A percentile compares a stretch with the other conserved stretches of the same genome.
Conservation (phyloP, 1,140 invertebrate genomes). For the Polyergus mexicanus region DNA sequence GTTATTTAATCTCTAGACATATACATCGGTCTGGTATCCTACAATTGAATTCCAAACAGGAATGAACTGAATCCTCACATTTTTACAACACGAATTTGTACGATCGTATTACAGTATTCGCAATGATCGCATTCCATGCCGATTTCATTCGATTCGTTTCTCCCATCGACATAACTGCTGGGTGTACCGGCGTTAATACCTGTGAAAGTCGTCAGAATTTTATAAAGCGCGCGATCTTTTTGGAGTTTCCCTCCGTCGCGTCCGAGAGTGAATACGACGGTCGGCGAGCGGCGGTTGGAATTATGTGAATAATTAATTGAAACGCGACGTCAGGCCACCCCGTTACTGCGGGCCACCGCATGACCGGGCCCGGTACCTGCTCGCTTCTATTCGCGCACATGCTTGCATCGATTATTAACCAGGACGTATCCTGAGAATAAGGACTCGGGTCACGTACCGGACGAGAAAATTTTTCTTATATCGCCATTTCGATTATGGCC, state of each 20-base stretch:
- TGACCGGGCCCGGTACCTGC: slow-evolving; percentile 81
- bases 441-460: slow-evolving; percentile 17
- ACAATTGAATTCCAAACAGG: background rate
- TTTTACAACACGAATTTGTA: slow-evolving; percentile 5
- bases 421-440: slow-evolving; percentile 16
- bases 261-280: slow-evolving; percentile 64
- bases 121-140: slow-evolving; percentile 23
- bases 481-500: background rate
- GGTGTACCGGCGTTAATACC: background rate
- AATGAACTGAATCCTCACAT: background rate
- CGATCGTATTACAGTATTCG: background rate
- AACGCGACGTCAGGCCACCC: slow-evolving; percentile 85
- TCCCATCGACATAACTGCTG: background rate
- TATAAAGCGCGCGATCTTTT: slow-evolving; percentile 2
- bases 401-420: slow-evolving; percentile 23
- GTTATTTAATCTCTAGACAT: background rate
- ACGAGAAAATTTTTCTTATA: background rate
- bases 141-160: background rate
- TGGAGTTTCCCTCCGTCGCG: background rate
- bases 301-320: slow-evolving; percentile 82
- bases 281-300: slow-evolving; percentile 76
- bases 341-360: slow-evolving; percentile 86
- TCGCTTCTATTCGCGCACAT: slow-evolving; percentile 64
- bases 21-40: background rate
- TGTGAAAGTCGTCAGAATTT: background rate